A percentile compares a stretch with the other conserved stretches of the same genome.
phyloP scores from a whole-genome alignment of 1,140 invertebrate species.

The Aphidius gifuensis region DNA sequence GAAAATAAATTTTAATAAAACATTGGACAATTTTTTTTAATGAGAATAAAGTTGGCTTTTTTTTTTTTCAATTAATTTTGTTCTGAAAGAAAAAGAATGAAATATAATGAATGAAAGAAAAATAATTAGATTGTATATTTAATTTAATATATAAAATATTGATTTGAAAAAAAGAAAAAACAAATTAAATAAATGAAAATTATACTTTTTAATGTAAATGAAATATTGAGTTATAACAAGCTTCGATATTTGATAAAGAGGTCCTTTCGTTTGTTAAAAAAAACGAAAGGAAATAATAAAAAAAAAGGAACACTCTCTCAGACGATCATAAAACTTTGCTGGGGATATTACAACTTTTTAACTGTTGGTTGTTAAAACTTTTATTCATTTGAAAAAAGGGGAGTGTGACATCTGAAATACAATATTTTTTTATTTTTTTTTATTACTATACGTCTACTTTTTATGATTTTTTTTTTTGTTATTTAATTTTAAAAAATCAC shows the following conservation, averaged over 20 bases:
- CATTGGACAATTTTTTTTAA: too few species aligned
- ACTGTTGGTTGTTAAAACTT: slow-evolving; percentile 35
- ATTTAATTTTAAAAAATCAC: too few species aligned
- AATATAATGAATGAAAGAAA: too few species aligned
- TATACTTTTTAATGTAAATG: slow-evolving; percentile 11
- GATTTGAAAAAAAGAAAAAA: not conserved
- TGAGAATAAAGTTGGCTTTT: too few species aligned
- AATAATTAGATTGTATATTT: not conserved
- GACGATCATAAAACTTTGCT: slow-evolving; percentile 6
- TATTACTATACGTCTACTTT: not conserved
- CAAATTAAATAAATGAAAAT: slow-evolving; percentile 1
- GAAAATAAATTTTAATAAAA: too few species aligned
- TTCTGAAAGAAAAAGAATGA: too few species aligned
- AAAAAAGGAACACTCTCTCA: too few species aligned
- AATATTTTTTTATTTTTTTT: not conserved
- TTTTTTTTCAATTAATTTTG: too few species aligned
- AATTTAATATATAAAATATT: not conserved
- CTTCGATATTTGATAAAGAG: slow-evolving; percentile 11
- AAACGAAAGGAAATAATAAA: too few species aligned
- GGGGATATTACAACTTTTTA: slow-evolving; percentile 32
- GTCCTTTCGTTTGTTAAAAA: not conserved
- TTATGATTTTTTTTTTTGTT: too few species aligned
- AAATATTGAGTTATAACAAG: slow-evolving; percentile 14
- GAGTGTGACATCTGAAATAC: slow-evolving; percentile 1
- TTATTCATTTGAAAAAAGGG: slow-evolving; percentile 19